Conservation (phyloP, 2,888 invertebrate species). For the Podotricha telesiphe region DNA sequence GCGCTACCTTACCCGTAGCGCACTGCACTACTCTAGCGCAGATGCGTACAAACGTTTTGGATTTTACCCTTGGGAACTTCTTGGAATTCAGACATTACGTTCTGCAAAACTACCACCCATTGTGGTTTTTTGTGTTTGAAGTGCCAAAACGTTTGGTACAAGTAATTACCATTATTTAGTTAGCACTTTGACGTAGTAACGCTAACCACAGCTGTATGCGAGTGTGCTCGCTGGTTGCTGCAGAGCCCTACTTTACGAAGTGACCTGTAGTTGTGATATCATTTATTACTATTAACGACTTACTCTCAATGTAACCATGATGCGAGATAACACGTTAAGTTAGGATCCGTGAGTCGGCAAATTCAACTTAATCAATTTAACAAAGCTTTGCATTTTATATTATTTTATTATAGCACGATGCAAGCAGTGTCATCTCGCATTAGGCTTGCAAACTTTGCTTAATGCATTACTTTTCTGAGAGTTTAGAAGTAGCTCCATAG, state of each 20-base stretch:
- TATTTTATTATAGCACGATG: background rate
- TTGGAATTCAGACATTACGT: too few relatives aligned
- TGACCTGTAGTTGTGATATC: background rate
- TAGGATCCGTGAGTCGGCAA: background rate
- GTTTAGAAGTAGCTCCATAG: conserved; percentile 1
- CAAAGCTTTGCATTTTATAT: too few relatives aligned
- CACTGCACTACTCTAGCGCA: too few relatives aligned
- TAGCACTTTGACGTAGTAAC: conserved; percentile 13
- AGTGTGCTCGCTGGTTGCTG: conserved; percentile 1
- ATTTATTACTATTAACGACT: background rate
- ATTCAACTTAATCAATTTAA: background rate
- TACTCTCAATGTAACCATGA: background rate
- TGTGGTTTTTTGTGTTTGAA: background rate
- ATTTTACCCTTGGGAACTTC: background rate
- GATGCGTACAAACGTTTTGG: conserved; percentile 30
- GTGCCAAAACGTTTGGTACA: conserved; percentile 23
- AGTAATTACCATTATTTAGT: conserved; percentile 1
- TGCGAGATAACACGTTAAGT: conserved; percentile 9
- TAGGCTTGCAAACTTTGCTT: background rate
- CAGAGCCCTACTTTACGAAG: background rate
- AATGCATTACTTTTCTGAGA: background rate
- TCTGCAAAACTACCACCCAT: background rate
- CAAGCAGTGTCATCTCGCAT: conserved; percentile 6
- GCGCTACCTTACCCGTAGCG: conserved; percentile 46
- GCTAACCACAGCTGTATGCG: background rate